Base-by-base conservation (phyloP, 2,113 vertebrate species). In the Cyprinodon tularosa region DNA sequence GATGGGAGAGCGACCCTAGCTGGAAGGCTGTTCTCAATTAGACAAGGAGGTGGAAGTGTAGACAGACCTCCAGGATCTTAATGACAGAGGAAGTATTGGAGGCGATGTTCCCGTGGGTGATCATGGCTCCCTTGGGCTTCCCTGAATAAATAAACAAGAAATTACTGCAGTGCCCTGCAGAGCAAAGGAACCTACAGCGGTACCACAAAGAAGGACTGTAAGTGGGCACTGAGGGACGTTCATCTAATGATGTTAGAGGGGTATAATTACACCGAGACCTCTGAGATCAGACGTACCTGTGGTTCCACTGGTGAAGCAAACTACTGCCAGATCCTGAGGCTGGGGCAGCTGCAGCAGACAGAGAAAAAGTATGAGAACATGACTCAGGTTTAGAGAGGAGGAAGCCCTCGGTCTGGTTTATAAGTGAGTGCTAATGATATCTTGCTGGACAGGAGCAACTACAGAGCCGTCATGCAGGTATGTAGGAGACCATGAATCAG, bases 291-390 rank as follows among this genome's bases (percentile, higher is more conserved):
- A 47, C 47, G 47, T 95, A 98, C 98, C 98, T 96, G 98, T 99
- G 7, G 98, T 99, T 90, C 98, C 98, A 87, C 97, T 99, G 92
- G 98, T 99, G 93, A 99, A 99, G 91, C 97, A 99, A 89, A 99
- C 93, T 78, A 99, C 86, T 72, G 98, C 98, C 91, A 98, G 92
- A 89, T 99, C 97, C 92, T 97, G 94, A 76, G 97, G 95, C 81
- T 93, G 92, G 86, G 97, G 97, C 83, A 96, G 96, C 98, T 99
- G 76, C 20, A 74, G 87, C 74, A 77, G 75, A 78, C 80, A 81
- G 85, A 67, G 44, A 36, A 37, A 37, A 62, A 62, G 29, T 81
- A 89, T 72, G 80, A 88, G 65, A 83, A 84, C 62, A 81, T 80
- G 86, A 91, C 74, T 80, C 75, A 68, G 72, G 69, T 62, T 83